These are phyloP conservation scores for Oxyura jamaicensis DNA, from an alignment of 2,113 vertebrate genomes.

Conservation along the genomic window DNA sequence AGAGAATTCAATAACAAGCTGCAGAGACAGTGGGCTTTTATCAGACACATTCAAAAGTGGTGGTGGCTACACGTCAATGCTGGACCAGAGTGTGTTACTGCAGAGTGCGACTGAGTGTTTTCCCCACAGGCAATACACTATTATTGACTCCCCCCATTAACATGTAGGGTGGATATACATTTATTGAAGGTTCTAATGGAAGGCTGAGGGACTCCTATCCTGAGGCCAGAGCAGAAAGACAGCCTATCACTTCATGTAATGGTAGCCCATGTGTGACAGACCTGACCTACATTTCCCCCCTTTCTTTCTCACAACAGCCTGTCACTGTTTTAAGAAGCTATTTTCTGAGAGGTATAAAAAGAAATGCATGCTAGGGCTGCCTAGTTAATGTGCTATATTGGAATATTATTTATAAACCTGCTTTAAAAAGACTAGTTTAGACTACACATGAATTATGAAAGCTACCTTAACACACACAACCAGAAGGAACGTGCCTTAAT, in stretches of 20 bases:
- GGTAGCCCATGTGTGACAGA: constrained; percentile 88
- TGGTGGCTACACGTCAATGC: constrained; percentile 74
- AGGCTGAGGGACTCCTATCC: constrained; percentile 89
- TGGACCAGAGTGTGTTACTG: constrained; percentile 59
- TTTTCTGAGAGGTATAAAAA: constrained; percentile 78
- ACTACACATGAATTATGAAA: constrained; percentile 26
- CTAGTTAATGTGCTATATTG: constrained; percentile 58
- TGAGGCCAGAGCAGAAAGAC: constrained; percentile 87
- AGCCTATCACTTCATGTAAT: constrained; percentile 90
- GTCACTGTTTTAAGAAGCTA: constrained; percentile 79
- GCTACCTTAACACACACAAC: not conserved
- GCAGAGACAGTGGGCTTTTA: constrained; percentile 75
- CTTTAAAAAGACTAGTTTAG: constrained; percentile 48
- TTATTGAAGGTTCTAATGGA: constrained; percentile 89
- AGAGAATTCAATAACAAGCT: constrained; percentile 73
- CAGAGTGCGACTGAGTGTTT: constrained; percentile 72
- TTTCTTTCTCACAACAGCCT: constrained; percentile 83
- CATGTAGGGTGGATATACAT: constrained; percentile 82
- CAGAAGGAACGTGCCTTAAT: not conserved
- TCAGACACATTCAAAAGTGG: constrained; percentile 67
- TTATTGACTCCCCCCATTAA: constrained; percentile 84
- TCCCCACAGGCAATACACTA: constrained; percentile 83
- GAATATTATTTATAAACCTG: constrained; percentile 64
- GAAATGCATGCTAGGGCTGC: constrained; percentile 69
- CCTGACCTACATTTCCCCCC: constrained; percentile 92